A percentile compares a stretch with the other conserved stretches of the same genome.
Evolutionary conservation across 2,797 vertebrate genomes (phyloP).

Genomic region (Tangara arthus): DNA sequence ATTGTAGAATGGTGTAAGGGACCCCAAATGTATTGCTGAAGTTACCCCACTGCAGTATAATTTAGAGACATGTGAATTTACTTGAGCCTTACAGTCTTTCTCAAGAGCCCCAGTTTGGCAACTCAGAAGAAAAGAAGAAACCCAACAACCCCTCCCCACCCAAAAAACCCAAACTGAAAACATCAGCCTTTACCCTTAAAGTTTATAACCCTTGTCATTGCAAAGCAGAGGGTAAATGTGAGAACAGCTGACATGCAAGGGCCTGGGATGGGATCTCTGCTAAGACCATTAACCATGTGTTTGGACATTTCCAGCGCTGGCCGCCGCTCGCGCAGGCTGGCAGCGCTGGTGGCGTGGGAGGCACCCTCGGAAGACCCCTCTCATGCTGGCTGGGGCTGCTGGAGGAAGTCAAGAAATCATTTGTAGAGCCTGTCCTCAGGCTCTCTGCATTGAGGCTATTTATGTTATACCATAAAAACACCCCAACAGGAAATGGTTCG

Average conservation of each 20-base stretch:
- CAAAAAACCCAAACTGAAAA: background rate
- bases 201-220: background rate
- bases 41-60: background rate
- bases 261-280: background rate
- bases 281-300: background rate
- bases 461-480: background rate
- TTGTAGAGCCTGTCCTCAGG: background rate
- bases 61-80: background rate
- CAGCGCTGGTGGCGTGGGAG: rapidly evolving
- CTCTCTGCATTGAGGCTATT: background rate
- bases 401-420: background rate
- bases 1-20: background rate
- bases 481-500: background rate
- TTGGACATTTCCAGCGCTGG: background rate
- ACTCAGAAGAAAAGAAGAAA: background rate
- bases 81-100: background rate
- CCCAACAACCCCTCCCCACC: background rate
- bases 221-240: slow-evolving; percentile 8
- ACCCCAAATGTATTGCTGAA: background rate
- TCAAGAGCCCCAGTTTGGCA: background rate
- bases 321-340: background rate
- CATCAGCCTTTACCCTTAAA: background rate
- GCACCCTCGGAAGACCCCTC: background rate
- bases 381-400: background rate
- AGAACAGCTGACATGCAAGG: background rate